Evolutionary conservation across 2,888 invertebrate species (phyloP).

Genomic region (Pandemis corylana): DNA sequence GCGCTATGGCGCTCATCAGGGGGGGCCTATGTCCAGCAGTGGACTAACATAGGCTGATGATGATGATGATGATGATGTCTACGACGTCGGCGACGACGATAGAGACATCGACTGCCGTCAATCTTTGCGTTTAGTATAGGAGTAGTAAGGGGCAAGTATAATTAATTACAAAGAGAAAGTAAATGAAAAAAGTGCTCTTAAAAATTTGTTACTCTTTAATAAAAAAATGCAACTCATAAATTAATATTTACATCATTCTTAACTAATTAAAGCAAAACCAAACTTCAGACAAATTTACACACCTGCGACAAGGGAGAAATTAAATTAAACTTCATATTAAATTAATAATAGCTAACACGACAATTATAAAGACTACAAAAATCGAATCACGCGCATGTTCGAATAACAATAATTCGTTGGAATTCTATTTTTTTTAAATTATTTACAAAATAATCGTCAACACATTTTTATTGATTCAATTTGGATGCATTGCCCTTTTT

Average conservation of each 20-base stretch:
- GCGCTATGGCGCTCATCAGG: too few species aligned
- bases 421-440: background rate
- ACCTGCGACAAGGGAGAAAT: conserved; percentile 48
- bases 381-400: background rate
- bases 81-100: too few species aligned
- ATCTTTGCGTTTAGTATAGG: too few species aligned
- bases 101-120: too few species aligned
- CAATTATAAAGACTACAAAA: conserved; percentile 50
- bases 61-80: too few species aligned
- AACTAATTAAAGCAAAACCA: conserved; percentile 81
- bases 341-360: conserved; percentile 60
- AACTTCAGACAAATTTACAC: conserved; percentile 69
- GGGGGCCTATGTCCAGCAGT: too few species aligned
- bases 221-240: conserved; percentile 70
- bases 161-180: background rate
- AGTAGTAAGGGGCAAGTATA: too few species aligned
- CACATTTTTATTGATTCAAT: background rate
- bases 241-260: conserved; percentile 76
- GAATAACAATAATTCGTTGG: background rate
- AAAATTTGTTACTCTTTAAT: conserved; percentile 74
- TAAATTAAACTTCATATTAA: conserved; percentile 55
- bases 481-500: background rate
- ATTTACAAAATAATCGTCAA: background rate
- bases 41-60: too few species aligned
- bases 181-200: conserved; percentile 45